Base-by-base conservation (phyloP, 2,888 invertebrate genomes). In the Leptopterna dolabrata region DNA sequence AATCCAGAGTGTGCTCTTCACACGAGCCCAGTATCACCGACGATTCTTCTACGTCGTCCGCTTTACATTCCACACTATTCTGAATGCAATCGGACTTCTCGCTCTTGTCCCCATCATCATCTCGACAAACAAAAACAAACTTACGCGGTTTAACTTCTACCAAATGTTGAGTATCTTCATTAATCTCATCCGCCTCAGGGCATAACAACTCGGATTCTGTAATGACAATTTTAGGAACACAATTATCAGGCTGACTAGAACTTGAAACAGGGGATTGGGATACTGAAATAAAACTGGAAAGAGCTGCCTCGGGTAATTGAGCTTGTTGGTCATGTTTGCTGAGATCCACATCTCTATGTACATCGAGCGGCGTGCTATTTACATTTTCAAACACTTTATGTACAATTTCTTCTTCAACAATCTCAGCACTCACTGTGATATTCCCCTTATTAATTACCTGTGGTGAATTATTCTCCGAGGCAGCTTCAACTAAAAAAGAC, bases 21-120 rank as follows among this genome's bases (percentile, higher is more conserved):
- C 93, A 94, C 0, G 94, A 93, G 0, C 94, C 94, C 55, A 94
- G 90, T 14, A 94, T 93, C 6, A 94, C 94, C n/a, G 93, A 93
- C 87, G 93, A 93, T 90, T 87, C 87, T 71, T 76, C 76, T 1
- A 36, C 30, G 45, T 45, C 24, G 43, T 70, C 76, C 7, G 24
- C 63, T 14, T 51, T 63, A 16, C 78, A 70, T 24, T 80, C 55
- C 93, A 24, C 93, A 93, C 87, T 93, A 93, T 90, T 55, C 55
- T 76, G 24, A 24, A 63, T 24, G 19, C 4, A 19, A 24, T 93
- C 92, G 90, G 89, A 92, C 92, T 87, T 92, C 92, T 55, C 14
- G 43, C 27, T 27, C 9, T 78, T 36, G 14, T 87, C 63, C 11
- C 19, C 82, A 14, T 86, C 87, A 30, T 41, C 30, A 27, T 89